Evolutionary conservation across 1,140 invertebrate species (phyloP), one percentile per base, ranked within the genome.

Genomic region (Bombus ignitus): DNA sequence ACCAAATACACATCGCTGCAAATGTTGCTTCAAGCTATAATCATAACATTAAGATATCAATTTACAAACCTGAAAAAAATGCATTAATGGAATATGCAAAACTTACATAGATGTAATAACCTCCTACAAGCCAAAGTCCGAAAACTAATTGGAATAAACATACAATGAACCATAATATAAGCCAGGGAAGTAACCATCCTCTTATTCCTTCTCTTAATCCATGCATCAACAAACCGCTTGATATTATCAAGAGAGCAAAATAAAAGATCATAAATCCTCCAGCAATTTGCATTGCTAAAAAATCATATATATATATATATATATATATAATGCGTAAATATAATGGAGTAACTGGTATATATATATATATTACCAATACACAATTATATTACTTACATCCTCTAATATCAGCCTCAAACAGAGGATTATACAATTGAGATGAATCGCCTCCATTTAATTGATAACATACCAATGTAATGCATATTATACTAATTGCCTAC

Each of bases 71-170:
- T 57, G 32, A 3, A 44, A 3, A 32, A 66, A 74, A 18, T 47
- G 68, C 1, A 8, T n/a, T 83, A 47, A 9, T 44, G 47, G 42
- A 75, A 73, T 37, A 68, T 68, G 28, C 39, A 37, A 22, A 79
- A 96, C 97, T 97, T 95, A 98, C 98, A 95, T 98, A 98, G 93
- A 98, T 98, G 92, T 98, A 98, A 91, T 98, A 98, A 70, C 98
- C 98, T 80, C 97, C 97, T 66, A 98, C 94, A 2, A 98, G 95
- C 97, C 98, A 98, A 35, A 98, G 92, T 22, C 98, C 97, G 95
- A 98, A 98, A 25, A 97, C 92, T 70, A 98, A 95, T 93, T 98
- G 97, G 91, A 98, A 98, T 0, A 97, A 79, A 79, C 98, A 97
- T 32, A 96, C 96, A 2, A 98, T 91, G 8, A 96, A 96, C 95